Conservation (phyloP, 2,113 vertebrate genomes). For the Acanthochromis polyacanthus region DNA sequence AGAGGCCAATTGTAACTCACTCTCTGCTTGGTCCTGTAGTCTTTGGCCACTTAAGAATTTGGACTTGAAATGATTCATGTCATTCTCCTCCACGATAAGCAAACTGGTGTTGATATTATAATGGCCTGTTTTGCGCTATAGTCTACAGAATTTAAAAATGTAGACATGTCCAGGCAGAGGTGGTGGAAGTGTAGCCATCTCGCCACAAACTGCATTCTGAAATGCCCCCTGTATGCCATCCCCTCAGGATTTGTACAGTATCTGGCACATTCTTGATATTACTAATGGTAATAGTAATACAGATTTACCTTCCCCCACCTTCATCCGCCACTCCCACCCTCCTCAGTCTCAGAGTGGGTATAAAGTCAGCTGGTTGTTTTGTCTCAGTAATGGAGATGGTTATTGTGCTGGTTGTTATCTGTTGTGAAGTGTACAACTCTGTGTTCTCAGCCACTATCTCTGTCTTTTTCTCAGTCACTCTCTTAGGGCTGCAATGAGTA, state of each 20-base stretch:
- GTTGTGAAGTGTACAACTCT: slow-evolving; percentile 73
- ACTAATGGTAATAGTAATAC: slow-evolving; percentile 71
- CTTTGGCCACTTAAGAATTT: slow-evolving; percentile 8
- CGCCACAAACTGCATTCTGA: slow-evolving; percentile 8
- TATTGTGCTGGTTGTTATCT: slow-evolving; percentile 74
- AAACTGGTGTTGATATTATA: neutral
- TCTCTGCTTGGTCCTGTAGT: slow-evolving; percentile 8
- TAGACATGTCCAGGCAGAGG: slow-evolving; percentile 1
- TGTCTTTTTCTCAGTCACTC: slow-evolving; percentile 11
- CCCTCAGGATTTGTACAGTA: slow-evolving; percentile 88
- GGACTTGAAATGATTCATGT: slow-evolving; percentile 4
- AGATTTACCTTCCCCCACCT: slow-evolving; percentile 18
- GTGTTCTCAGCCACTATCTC: slow-evolving; percentile 56
- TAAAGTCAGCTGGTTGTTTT: slow-evolving; percentile 70
- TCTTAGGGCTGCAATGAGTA: slow-evolving; percentile 46
- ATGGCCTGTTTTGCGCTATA: slow-evolving; percentile 8
- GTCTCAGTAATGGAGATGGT: slow-evolving; percentile 63
- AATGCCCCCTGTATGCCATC: slow-evolving; percentile 55
- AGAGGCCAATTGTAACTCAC: slow-evolving; percentile 21
- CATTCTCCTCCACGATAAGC: neutral
- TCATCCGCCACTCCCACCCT: slow-evolving; percentile 29
- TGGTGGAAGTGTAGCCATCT: slow-evolving; percentile 11
- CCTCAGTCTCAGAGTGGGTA: slow-evolving; percentile 28
- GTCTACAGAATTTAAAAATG: neutral
- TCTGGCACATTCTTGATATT: slow-evolving; percentile 84